Evolutionary conservation across 1,140 invertebrate genomes (phyloP).

Genomic region (Pseudomyrmex sp.): DNA sequence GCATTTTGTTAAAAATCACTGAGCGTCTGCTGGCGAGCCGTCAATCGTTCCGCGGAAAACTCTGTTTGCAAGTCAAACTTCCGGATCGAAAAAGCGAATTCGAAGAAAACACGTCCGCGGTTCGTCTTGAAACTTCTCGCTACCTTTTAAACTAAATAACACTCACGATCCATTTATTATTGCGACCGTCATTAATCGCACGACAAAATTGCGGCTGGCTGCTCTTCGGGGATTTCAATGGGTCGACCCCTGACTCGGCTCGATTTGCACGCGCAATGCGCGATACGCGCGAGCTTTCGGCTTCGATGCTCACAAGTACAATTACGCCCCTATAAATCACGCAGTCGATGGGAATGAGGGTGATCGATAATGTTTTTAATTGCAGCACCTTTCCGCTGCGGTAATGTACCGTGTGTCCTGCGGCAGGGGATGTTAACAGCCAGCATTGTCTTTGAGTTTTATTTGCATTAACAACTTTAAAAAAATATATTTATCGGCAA

Average conservation of each 20-base stretch:
- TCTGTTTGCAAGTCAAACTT: too few relatives aligned
- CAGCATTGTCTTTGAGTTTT: neutral
- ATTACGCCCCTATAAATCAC: constrained; percentile 55
- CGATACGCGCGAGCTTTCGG: constrained; percentile 50
- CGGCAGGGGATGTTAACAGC: neutral
- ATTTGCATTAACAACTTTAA: neutral
- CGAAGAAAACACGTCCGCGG: constrained; percentile 47
- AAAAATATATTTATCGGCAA: neutral
- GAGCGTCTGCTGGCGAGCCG: too few relatives aligned
- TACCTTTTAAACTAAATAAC: constrained; percentile 71
- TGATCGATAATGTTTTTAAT: constrained; percentile 56
- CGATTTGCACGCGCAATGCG: constrained; percentile 54
- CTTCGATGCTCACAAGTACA: constrained; percentile 56
- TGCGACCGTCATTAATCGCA: constrained; percentile 74
- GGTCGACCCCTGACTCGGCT: constrained; percentile 55
- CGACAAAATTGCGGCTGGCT: constrained; percentile 56
- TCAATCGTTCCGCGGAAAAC: too few relatives aligned
- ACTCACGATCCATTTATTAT: constrained; percentile 67
- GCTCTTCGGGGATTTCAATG: constrained; percentile 58
- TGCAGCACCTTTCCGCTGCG: constrained; percentile 35
- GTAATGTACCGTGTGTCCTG: neutral
- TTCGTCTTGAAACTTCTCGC: constrained; percentile 65
- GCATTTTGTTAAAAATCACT: too few relatives aligned
- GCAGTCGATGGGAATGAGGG: constrained; percentile 37
- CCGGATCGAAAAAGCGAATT: neutral